Percentiles rank a stretch among this genome's conserved stretches.
These are phyloP conservation scores for Entomobrya proxima DNA, from an alignment of 2,888 invertebrate species.

Conservation along the genomic window DNA sequence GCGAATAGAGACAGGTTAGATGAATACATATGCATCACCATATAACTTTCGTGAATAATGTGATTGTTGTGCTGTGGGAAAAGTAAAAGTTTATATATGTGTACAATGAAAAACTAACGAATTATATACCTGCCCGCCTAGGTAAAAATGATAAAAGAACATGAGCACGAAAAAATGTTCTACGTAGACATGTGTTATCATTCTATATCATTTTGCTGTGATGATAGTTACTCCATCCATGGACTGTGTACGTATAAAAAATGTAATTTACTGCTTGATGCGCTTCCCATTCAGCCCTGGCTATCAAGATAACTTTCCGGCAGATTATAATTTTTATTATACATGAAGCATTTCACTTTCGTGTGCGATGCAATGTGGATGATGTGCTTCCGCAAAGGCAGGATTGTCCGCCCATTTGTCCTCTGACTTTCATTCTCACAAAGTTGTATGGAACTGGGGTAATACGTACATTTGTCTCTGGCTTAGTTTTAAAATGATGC, in stretches of 20 bases:
- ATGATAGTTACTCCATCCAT: neutral
- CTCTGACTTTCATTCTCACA: no score
- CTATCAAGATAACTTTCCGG: slow-evolving; percentile 44
- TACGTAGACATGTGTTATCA: neutral
- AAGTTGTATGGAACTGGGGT: no score
- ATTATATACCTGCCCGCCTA: no score
- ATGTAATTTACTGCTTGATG: slow-evolving; percentile 10
- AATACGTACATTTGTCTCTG: no score
- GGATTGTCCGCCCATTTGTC: no score
- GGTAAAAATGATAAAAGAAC: neutral
- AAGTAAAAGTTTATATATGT: neutral
- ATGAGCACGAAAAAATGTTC: neutral
- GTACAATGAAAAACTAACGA: neutral
- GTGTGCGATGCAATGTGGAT: slow-evolving; percentile 16
- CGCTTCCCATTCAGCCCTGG: neutral
- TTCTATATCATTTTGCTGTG: neutral
- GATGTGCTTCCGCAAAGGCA: neutral
- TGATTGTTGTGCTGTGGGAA: neutral
- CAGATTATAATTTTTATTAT: slow-evolving; percentile 31
- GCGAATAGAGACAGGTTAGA: neutral
- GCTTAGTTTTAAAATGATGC: no score
- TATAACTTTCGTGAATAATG: neutral
- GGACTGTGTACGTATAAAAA: neutral
- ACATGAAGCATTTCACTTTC: neutral
- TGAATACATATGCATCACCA: neutral